phyloP scores from a whole-genome alignment of 1,140 invertebrate genomes.

The Euglossa dilemma region DNA sequence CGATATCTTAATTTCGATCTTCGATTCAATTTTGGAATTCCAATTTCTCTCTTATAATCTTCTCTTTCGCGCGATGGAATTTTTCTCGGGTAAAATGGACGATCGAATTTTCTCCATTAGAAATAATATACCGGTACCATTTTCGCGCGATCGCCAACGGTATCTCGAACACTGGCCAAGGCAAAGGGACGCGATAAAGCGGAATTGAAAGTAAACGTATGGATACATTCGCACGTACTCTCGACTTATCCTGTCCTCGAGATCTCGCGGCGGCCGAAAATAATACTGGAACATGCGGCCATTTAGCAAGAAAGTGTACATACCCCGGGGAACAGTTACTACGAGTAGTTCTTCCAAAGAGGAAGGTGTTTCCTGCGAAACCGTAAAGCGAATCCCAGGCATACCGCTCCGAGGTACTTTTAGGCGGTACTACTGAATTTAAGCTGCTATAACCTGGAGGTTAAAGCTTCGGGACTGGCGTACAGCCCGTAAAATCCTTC shows the following conservation, averaged over 20 bases:
- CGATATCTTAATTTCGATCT: background rate
- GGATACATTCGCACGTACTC: no score
- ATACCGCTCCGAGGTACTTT: conserved; percentile 59
- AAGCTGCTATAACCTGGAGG: conserved; percentile 62
- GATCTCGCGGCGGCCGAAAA: conserved; percentile 25
- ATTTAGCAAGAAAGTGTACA: conserved; percentile 51
- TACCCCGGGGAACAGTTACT: conserved; percentile 57
- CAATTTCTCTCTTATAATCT: background rate
- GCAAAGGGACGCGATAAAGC: background rate
- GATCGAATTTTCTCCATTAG: no score
- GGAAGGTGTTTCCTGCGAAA: conserved; percentile 55
- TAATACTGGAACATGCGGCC: conserved; percentile 7
- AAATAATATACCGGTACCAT: no score
- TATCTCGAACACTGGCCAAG: no score
- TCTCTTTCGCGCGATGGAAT: no score
- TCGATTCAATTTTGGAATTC: background rate
- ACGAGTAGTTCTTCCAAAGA: conserved; percentile 44
- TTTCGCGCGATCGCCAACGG: no score
- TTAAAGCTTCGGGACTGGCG: conserved; percentile 43
- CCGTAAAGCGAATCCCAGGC: conserved; percentile 62
- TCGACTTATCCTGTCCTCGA: background rate
- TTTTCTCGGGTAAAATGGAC: no score
- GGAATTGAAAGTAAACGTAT: background rate
- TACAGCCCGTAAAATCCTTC: conserved; percentile 66
- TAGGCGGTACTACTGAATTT: conserved; percentile 58